Conservation (phyloP, 2,113 vertebrate genomes). For the Silurus meridionalis region DNA sequence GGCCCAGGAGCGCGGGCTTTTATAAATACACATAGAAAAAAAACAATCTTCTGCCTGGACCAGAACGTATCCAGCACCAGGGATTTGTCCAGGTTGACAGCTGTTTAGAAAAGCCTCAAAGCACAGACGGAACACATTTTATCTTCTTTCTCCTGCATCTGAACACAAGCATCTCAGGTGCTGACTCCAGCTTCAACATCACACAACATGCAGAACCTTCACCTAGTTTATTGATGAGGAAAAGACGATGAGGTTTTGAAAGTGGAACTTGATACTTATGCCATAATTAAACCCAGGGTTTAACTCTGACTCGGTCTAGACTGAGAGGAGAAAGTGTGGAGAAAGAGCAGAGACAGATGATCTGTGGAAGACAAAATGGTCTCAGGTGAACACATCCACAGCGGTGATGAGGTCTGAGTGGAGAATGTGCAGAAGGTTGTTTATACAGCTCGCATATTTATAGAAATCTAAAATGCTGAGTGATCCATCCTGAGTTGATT, state of each 20-base stretch:
- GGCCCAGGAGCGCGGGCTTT: slow-evolving; percentile 17
- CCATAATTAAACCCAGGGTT: slow-evolving; percentile 50
- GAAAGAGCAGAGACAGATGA: slow-evolving; percentile 47
- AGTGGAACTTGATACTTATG: slow-evolving; percentile 44
- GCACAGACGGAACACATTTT: slow-evolving; percentile 19
- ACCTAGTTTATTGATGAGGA: slow-evolving; percentile 49
- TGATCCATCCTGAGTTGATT: background rate
- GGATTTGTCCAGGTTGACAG: slow-evolving; percentile 46
- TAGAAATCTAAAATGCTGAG: slow-evolving; percentile 4
- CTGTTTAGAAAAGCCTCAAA: slow-evolving; percentile 36
- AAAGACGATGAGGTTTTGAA: slow-evolving; percentile 46
- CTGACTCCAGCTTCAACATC: slow-evolving; percentile 42
- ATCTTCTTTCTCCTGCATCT: slow-evolving; percentile 44
- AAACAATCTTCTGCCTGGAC: slow-evolving; percentile 41
- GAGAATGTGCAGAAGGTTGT: slow-evolving; percentile 60
- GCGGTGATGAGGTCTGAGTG: slow-evolving; percentile 61
- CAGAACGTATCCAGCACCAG: slow-evolving; percentile 22
- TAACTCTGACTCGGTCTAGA: slow-evolving; percentile 43
- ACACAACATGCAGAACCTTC: slow-evolving; percentile 28
- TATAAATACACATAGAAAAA: slow-evolving; percentile 34
- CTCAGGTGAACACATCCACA: slow-evolving; percentile 55
- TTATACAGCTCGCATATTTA: slow-evolving; percentile 32
- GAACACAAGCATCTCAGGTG: slow-evolving; percentile 48
- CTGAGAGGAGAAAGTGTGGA: slow-evolving; percentile 32
- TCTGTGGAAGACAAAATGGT: slow-evolving; percentile 56